These are phyloP conservation scores for Thymelicus sylvestris DNA, from an alignment of 2,888 invertebrate genomes.

Conservation along the genomic window DNA sequence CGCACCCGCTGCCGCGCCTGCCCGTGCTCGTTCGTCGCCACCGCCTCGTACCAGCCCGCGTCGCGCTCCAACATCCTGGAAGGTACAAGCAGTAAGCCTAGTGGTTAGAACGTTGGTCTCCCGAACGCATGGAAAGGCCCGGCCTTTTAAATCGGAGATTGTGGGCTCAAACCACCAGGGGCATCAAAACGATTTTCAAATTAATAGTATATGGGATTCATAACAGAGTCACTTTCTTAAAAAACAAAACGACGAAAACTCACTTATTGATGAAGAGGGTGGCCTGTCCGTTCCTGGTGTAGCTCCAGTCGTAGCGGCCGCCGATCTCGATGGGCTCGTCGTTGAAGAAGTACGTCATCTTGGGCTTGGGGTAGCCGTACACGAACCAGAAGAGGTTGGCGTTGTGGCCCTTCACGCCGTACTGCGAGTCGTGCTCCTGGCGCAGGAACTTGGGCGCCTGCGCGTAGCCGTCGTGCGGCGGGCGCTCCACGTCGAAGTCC, in stretches of 20 bases:
- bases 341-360: constrained; percentile 95
- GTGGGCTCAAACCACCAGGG: too few species aligned
- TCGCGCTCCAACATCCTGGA: constrained; percentile 95
- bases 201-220: too few species aligned
- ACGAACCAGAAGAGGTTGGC: constrained; percentile 96
- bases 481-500: constrained; percentile 96
- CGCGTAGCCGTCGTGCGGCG: constrained; percentile 92
- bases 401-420: constrained; percentile 96
- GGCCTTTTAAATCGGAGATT: too few species aligned
- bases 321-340: constrained; percentile 92
- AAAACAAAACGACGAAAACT: constrained; percentile 49
- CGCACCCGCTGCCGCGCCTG: constrained; percentile 94
- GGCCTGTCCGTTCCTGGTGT: constrained; percentile 95
- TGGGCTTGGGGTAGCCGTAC: constrained; percentile 98
- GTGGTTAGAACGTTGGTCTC: too few species aligned
- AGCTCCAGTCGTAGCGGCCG: constrained; percentile 93
- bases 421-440: constrained; percentile 93
- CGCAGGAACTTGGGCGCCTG: constrained; percentile 95
- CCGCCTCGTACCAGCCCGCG: constrained; percentile 97
- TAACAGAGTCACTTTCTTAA: too few species aligned
- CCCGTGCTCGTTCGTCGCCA: constrained; percentile 97
- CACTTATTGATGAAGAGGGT: constrained; percentile 95
- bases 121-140: too few species aligned
- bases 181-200: too few species aligned
- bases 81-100: too few species aligned